Conservation (phyloP, 2,888 invertebrate genomes). For the Drosophila putrida region DNA sequence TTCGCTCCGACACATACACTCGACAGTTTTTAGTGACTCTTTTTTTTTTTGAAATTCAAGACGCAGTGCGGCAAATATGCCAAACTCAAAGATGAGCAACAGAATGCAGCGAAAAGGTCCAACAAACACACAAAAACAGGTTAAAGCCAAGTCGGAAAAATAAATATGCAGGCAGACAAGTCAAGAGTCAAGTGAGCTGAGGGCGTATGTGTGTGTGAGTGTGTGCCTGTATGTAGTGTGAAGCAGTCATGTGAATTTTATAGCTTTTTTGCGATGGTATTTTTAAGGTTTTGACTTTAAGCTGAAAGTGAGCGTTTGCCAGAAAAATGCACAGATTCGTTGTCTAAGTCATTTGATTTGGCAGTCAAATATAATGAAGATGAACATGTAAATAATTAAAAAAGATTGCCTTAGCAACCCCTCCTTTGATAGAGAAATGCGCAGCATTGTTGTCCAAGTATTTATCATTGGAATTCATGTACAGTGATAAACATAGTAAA, state of each 20-base stretch:
- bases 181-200: constrained; percentile 64
- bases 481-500: background rate
- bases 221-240: constrained; percentile 38
- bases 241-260: constrained; percentile 72
- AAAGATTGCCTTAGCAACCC: no score
- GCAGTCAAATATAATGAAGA: constrained; percentile 1
- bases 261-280: constrained; percentile 50
- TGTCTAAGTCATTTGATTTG: constrained; percentile 50
- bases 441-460: constrained; percentile 49
- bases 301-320: constrained; percentile 55
- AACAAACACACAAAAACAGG: constrained; percentile 57
- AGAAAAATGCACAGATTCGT: constrained; percentile 44
- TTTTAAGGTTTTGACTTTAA: constrained; percentile 44
- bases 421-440: constrained; percentile 24
- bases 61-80: constrained; percentile 34
- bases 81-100: constrained; percentile 45
- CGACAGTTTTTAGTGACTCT: constrained; percentile 46
- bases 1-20: constrained; percentile 23
- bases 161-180: constrained; percentile 65
- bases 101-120: constrained; percentile 67
- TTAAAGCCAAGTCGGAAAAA: constrained; percentile 53
- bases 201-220: constrained; percentile 20
- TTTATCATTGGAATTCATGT: constrained; percentile 30
- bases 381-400: background rate
- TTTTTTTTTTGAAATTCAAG: constrained; percentile 56